Evolutionary conservation across 53 echinoderm and acorn worm species (phyloP), one percentile per base, ranked within the genome.

Genomic region (Mesocentrotus franciscanus): DNA sequence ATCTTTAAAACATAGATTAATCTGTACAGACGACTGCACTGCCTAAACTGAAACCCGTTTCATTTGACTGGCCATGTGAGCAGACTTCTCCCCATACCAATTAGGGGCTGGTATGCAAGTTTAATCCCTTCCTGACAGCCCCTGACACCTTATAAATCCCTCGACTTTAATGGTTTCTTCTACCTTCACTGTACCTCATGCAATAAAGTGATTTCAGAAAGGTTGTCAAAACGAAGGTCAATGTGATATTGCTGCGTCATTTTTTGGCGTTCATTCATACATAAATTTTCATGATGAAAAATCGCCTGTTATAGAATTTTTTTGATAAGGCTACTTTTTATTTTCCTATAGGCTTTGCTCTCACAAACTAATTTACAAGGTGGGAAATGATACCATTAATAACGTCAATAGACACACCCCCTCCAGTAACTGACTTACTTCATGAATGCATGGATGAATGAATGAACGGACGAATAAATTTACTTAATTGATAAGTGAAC

Each of bases 131-230:
- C 39, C 0, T 79, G 39, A 32, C 39, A 79, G 10, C 18, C 36
- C 42, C 35, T 79, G 79, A 79, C 79, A 79, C 79, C 79, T 79
- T 79, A 39, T 79, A 79, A 79, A 79, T 79, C 79, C 79, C 39
- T 30, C 39, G 79, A 18, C 79, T 39, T 16, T 39, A 79, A 79
- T 79, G 79, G 79, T 79, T 79, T 35, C 78, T 13, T 18, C 15
- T 18, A 5, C 17, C 17, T 79, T 79, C 39, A 79, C 32, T 30
- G 79, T 1, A 79, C 79, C 79, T 79, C 8, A n/a, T n/a, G n/a
- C n/a, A 18, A 36, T 79, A 79, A 17, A 79, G 79, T 79, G 79
- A 79, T 79, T 39, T 20, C 79, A 79, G 79, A 79, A 42, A 79
- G 79, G 79, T 79, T 79, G 79, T 79, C 39, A 79, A 16, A 79